These are phyloP conservation scores for Flexamia atlantica DNA, from an alignment of 2,888 invertebrate species.

Conservation along the genomic window DNA sequence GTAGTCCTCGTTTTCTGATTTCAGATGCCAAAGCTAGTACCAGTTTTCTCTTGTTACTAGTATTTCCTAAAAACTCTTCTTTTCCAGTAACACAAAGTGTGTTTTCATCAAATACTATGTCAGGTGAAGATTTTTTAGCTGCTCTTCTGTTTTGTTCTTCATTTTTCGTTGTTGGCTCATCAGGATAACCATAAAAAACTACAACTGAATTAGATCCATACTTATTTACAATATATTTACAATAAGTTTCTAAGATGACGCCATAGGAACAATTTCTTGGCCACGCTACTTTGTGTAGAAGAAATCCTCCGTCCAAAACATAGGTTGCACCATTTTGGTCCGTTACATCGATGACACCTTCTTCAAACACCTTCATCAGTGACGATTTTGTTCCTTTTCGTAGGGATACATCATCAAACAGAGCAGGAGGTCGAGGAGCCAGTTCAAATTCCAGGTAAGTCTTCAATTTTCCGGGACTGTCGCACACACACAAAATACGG, in stretches of 20 bases:
- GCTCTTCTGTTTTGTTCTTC: constrained; percentile 16
- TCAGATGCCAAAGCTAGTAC: no score
- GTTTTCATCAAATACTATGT: not conserved
- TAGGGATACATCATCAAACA: constrained; percentile 21
- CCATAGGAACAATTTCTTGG: not conserved
- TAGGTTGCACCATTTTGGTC: not conserved
- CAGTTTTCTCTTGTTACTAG: no score
- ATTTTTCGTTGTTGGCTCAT: not conserved
- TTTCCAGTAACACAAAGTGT: no score
- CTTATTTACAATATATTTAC: not conserved
- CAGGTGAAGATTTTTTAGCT: not conserved
- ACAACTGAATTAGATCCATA: not conserved
- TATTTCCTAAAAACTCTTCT: no score
- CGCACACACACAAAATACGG: constrained; percentile 50
- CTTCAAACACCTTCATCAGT: not conserved
- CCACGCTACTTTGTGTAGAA: not conserved
- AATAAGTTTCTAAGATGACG: not conserved
- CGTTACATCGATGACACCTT: not conserved
- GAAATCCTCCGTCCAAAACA: not conserved
- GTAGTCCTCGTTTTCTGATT: no score
- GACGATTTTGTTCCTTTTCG: constrained; percentile 14
- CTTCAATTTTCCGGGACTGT: constrained; percentile 35
- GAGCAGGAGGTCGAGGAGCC: constrained; percentile 11
- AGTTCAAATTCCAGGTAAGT: constrained; percentile 28
- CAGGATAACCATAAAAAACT: not conserved